Base-by-base conservation (phyloP, 2,797 vertebrate species). In the Spondyliosoma cantharus region DNA sequence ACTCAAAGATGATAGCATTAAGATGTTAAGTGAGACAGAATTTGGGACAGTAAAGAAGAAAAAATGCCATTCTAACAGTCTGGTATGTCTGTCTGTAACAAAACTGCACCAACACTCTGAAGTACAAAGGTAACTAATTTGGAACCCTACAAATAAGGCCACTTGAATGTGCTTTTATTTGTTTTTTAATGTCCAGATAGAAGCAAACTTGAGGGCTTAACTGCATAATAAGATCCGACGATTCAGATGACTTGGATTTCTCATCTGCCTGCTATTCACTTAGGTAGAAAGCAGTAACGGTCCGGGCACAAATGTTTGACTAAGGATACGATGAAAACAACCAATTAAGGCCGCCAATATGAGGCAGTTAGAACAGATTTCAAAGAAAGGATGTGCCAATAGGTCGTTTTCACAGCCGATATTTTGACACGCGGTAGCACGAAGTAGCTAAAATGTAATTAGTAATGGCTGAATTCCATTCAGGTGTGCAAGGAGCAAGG, bases 381-480 rank as follows among this genome's bases (percentile, higher is more conserved):
- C 2, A 37, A 45, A 65, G 64, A 78, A 60, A 60, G 42, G 2
- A n/a, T 65, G 0, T 50, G 53, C 24, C 46, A 72, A 17, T 54
- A 20, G 49, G 0, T 66, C 12, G 5, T 69, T 78, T 74, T 74
- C 32, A 54, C 14, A 52, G 27, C 25, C 19, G 49, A 64, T 5
- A 25, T 25, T 65, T 50, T 64, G 46, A 65, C 50, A 29, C 42
- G 13, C 58, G 24, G 56, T 49, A 49, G 15, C 25, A 69, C n/a
- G 13, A 68, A 68, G 48, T 50, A 67, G n/a, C 45, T 59, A 70
- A 60, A 42, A 48, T 73, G 19, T 15, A 50, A 76, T 58, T 79
- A 74, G 27, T 27, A 24, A 72, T 77, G 32, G 6, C 49, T 71
- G 20, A 66, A 53, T 68, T 69, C 43, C 37, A 71, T 71, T 81